Base-by-base conservation (phyloP, 2,888 invertebrate genomes). In the Plebejus melissa region DNA sequence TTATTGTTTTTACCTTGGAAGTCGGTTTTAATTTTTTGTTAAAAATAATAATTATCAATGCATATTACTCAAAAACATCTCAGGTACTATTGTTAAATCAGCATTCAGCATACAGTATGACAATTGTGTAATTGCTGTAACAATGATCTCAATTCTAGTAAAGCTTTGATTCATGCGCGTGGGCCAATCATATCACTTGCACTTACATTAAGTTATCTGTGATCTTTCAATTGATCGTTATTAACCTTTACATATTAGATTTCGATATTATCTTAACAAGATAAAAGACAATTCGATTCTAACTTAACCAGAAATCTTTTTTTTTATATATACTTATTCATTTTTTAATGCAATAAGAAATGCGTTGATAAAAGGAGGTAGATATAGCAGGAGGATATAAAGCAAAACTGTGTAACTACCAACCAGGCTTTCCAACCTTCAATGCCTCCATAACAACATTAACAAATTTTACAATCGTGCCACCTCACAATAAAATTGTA, bases 41-140 rank as follows among this genome's bases (percentile, higher is more conserved):
- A n/a, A n/a, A n/a, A n/a, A n/a, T n/a, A n/a, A n/a, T n/a, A n/a
- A n/a, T 41, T 54, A 16, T 54, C 13, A 4, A 4, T 4, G 16
- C 50, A 54, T 54, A 16, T 54, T 54, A 54, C 16, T 54, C 4
- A 16, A 54, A 54, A 54, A 54, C 4, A 16, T 16, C 16, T 54
- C 16, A 54, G 16, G 4, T 16, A 4, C 50, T 54, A 54, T 54
- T 46, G 46, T 46, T 16, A 54, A 16, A 88, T n/a, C n/a, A n/a
- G n/a, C n/a, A n/a, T n/a, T 88, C 85, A 87, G 84, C 80, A 82
- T 82, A 65, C 65, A 82, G 84, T 83, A 82, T 84, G 82, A 86
- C 85, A 83, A 84, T 81, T 85, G 82, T 82, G 80, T 80, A 84
- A 79, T 74, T 75, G 75, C 77, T 80, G 78, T 75, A 69, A 74